Conservation (phyloP, 2,113 vertebrate genomes). For the Craseonycteris thonglongyai region DNA sequence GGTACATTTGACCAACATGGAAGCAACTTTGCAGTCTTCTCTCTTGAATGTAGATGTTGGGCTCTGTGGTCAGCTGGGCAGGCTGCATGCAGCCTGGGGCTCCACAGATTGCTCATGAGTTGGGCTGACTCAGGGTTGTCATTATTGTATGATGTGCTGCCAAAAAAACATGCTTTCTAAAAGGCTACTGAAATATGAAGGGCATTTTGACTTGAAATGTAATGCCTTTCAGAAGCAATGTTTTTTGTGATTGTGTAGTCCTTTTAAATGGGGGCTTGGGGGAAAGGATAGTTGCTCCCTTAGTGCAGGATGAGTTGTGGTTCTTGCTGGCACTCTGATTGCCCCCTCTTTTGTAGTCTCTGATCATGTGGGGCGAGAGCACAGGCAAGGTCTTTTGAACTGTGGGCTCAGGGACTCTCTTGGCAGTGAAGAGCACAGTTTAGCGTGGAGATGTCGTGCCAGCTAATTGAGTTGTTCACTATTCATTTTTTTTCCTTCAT, state of each 20-base stretch:
- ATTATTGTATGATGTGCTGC: background rate
- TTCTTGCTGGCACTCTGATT: background rate
- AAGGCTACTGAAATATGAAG: background rate
- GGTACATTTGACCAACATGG: background rate
- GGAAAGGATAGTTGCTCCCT: background rate
- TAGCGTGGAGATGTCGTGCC: background rate
- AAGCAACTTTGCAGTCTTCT: background rate
- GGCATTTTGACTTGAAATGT: background rate
- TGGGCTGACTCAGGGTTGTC: background rate
- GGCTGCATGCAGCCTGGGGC: background rate
- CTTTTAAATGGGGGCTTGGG: background rate
- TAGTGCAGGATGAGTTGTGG: background rate
- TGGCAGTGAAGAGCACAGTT: background rate
- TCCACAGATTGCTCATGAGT: background rate
- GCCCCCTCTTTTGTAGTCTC: background rate
- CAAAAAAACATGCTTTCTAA: slow-evolving; percentile 7
- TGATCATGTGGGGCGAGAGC: background rate
- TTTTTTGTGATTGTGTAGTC: background rate
- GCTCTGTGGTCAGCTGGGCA: background rate
- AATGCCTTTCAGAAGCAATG: background rate
- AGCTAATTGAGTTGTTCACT: background rate
- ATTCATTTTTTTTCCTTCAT: background rate
- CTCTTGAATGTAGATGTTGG: background rate
- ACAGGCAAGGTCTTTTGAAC: background rate
- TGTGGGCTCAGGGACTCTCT: background rate